Evolutionary conservation across 1,140 invertebrate genomes (phyloP).

Genomic region (Zophobas atratus): DNA sequence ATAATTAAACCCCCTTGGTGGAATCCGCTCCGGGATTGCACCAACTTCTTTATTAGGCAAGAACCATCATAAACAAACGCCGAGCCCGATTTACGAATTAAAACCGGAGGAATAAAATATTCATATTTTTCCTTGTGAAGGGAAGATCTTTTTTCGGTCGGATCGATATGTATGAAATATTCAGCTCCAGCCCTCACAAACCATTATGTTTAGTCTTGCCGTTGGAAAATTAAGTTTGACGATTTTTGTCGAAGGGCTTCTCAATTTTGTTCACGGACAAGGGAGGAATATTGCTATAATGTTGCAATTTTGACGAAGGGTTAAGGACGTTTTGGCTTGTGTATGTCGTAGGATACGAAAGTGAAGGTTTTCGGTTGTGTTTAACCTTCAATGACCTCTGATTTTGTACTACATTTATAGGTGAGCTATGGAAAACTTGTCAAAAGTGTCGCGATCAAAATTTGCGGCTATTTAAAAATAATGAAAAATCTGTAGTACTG

Average conservation of each 20-base stretch:
- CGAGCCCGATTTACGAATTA: neutral
- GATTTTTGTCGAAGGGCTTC: slow-evolving; percentile 1
- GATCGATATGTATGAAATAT: slow-evolving; percentile 10
- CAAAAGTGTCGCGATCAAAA: no score
- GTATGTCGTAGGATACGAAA: no score
- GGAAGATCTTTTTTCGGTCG: neutral
- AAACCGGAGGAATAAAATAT: neutral
- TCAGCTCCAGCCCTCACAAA: neutral
- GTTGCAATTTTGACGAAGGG: no score
- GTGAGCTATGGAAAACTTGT: no score
- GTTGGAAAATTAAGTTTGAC: slow-evolving; percentile 6
- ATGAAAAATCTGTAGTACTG: no score
- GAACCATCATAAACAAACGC: neutral
- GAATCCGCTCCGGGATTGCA: neutral
- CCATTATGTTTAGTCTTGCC: slow-evolving; percentile 3
- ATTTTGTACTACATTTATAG: no score
- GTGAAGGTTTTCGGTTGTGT: no score
- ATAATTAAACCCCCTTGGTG: slow-evolving; percentile 18
- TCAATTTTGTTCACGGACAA: neutral
- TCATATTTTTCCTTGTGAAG: slow-evolving; percentile 1
- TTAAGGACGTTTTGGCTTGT: no score
- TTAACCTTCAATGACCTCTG: no score
- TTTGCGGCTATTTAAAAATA: no score
- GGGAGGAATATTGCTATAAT: no score
- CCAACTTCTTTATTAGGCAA: slow-evolving; percentile 4